phyloP scores from a whole-genome alignment of 2,113 vertebrate species.

The Rynchops niger region DNA sequence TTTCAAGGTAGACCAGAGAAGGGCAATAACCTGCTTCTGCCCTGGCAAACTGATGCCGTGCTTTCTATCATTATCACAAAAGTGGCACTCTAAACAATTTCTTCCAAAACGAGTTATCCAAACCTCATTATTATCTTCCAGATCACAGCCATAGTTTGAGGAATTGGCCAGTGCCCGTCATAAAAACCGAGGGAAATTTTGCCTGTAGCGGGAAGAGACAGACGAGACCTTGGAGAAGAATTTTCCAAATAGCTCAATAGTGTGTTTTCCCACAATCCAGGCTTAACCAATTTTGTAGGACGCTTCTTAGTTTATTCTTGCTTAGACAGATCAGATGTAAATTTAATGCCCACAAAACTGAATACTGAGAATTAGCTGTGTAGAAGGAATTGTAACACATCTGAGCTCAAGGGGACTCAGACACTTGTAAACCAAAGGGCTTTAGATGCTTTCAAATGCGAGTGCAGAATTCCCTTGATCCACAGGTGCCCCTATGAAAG shows the following conservation, averaged over 20 bases:
- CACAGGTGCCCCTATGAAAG: neutral
- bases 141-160: neutral
- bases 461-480: neutral
- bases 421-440: neutral
- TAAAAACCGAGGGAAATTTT: rapidly evolving
- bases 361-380: neutral
- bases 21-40: neutral
- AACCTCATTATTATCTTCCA: neutral
- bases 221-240: neutral
- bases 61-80: neutral
- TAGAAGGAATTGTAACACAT: neutral
- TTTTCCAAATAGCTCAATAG: neutral
- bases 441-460: neutral
- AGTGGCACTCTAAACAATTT: neutral
- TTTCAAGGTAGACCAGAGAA: neutral
- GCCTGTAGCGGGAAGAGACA: neutral
- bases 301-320: neutral
- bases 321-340: neutral
- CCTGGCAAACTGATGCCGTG: neutral
- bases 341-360: neutral
- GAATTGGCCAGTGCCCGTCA: neutral
- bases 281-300: neutral
- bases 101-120: neutral
- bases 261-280: neutral
- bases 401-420: neutral